Percentiles rank a stretch among this genome's conserved stretches.
phyloP scores from a whole-genome alignment of 2,888 invertebrate genomes.

The Platycnemis pennipes region DNA sequence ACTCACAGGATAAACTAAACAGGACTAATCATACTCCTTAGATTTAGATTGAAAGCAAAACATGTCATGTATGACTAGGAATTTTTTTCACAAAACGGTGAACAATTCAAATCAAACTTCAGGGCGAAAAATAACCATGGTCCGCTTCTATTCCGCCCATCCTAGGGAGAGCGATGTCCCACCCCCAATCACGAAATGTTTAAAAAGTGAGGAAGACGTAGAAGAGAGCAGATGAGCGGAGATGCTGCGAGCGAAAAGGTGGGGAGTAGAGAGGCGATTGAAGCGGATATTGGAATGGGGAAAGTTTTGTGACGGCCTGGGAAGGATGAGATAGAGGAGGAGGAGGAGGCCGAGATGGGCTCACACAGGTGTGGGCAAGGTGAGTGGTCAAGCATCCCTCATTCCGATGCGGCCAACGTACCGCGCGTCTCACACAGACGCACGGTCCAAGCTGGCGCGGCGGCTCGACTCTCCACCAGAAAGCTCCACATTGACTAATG shows the following conservation, averaged over 20 bases:
- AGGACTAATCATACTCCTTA: no score
- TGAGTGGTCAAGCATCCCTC: slow-evolving; percentile 63
- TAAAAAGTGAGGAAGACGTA: not conserved
- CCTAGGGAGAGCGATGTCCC: not conserved
- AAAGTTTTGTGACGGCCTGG: not conserved
- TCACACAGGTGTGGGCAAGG: slow-evolving; percentile 27
- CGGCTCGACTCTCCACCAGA: slow-evolving; percentile 43
- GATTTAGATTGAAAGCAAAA: no score
- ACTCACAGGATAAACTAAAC: no score
- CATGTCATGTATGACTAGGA: no score
- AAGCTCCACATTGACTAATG: slow-evolving; percentile 65
- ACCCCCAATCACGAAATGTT: not conserved
- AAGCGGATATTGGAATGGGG: not conserved
- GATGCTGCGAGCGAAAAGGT: not conserved
- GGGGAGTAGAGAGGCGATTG: not conserved
- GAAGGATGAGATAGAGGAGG: not conserved
- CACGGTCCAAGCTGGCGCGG: not conserved
- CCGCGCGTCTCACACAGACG: slow-evolving; percentile 11
- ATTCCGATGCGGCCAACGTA: slow-evolving; percentile 54
- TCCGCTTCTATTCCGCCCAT: not conserved
- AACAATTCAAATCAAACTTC: no score
- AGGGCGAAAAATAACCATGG: not conserved
- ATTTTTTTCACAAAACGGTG: no score
- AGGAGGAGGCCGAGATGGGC: slow-evolving; percentile 28
- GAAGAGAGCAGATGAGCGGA: not conserved